A percentile compares a stretch with the other conserved stretches of the same genome.
phyloP scores from a whole-genome alignment of 2,888 invertebrate genomes.

The Epinotia ramella region DNA sequence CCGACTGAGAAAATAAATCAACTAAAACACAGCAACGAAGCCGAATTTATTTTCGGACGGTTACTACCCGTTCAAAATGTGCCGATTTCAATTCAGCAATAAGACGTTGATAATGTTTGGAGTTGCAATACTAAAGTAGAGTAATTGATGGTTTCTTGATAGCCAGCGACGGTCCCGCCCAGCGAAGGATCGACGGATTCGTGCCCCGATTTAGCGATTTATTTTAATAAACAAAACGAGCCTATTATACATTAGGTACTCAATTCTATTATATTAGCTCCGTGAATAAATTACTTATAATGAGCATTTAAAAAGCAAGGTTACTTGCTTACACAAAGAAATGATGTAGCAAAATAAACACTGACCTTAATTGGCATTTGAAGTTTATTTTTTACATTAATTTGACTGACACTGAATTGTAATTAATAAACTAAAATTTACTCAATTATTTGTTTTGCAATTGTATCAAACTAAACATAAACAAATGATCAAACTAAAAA shows the following conservation, averaged over 20 bases:
- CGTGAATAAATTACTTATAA: no score
- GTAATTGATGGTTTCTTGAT: slow-evolving; percentile 43
- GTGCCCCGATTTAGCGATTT: neutral
- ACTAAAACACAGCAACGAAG: slow-evolving; percentile 15
- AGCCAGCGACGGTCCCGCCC: slow-evolving; percentile 18
- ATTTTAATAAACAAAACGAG: neutral
- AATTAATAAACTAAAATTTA: no score
- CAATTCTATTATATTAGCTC: no score
- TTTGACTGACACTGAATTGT: no score
- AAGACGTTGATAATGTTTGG: slow-evolving; percentile 31
- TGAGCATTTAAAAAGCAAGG: no score
- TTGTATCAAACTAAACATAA: no score
- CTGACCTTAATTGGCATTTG: no score
- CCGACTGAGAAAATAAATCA: slow-evolving; percentile 1
- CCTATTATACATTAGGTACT: neutral
- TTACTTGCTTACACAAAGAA: no score
- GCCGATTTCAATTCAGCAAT: slow-evolving; percentile 32
- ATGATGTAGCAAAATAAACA: no score
- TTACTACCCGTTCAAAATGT: slow-evolving; percentile 19
- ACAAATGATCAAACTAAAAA: no score
- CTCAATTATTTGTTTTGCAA: no score
- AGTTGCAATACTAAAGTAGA: slow-evolving; percentile 38
- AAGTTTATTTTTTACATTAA: no score
- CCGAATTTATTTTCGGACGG: slow-evolving; percentile 24
- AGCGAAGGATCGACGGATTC: neutral